Evolutionary conservation across 1,140 invertebrate species (phyloP).

Genomic region (Semibalanus balanoides): DNA sequence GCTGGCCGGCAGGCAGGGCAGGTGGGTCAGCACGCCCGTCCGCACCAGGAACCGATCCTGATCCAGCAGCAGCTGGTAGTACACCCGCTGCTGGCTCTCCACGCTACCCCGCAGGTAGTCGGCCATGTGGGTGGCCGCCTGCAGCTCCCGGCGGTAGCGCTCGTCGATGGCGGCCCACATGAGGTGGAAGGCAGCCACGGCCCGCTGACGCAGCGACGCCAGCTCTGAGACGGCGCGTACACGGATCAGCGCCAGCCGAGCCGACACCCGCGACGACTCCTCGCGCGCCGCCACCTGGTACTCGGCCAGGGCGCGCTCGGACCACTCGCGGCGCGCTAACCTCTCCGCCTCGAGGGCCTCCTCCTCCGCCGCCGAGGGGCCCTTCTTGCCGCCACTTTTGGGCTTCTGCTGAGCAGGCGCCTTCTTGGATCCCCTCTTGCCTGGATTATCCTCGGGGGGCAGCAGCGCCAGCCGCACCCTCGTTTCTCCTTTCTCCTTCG

Average conservation of each 20-base stretch:
- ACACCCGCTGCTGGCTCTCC: neutral
- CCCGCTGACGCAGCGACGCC: neutral
- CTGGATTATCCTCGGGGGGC: neutral
- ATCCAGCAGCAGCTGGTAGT: neutral
- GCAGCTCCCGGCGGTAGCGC: neutral
- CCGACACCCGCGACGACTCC: neutral
- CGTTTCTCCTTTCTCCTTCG: neutral
- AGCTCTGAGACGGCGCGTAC: neutral
- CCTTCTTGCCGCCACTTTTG: neutral
- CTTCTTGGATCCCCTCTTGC: neutral
- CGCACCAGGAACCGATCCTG: neutral
- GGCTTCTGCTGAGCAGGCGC: neutral
- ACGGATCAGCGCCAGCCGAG: neutral
- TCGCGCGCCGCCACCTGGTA: neutral
- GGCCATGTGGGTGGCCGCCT: neutral
- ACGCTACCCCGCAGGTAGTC: neutral
- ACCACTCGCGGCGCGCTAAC: neutral
- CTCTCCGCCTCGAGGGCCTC: neutral
- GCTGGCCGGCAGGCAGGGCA: neutral
- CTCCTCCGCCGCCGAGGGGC: neutral
- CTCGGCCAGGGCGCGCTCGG: neutral
- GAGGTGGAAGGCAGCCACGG: neutral
- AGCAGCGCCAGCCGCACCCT: neutral
- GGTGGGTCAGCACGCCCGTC: neutral
- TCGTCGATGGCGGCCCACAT: neutral